Evolutionary conservation across 2,113 vertebrate species (phyloP).

Genomic region (Rhinolophus ferrumequinum): DNA sequence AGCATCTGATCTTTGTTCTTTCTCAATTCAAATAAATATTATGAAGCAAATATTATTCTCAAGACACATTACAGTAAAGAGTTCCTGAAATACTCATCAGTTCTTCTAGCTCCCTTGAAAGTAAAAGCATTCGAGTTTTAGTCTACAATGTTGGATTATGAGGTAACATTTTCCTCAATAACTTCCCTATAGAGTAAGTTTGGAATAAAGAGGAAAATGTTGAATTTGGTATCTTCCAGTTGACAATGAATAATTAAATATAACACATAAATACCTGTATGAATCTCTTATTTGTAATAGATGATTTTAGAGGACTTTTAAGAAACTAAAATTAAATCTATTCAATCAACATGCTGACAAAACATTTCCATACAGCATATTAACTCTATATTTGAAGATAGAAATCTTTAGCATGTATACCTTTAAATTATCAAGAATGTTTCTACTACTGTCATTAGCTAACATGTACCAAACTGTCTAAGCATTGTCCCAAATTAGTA

Average conservation of each 20-base stretch:
- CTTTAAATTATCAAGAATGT: slow-evolving; percentile 45
- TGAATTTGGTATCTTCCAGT: background rate
- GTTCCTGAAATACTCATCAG: slow-evolving; percentile 3
- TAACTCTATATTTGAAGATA: slow-evolving; percentile 41
- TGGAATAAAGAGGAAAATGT: background rate
- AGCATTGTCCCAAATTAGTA: background rate
- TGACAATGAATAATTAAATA: slow-evolving; percentile 30
- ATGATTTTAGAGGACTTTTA: background rate
- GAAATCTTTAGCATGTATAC: background rate
- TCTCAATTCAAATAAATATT: slow-evolving; percentile 27
- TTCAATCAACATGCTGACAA: background rate
- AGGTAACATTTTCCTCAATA: slow-evolving; percentile 52
- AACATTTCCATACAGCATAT: background rate
- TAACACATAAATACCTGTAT: background rate
- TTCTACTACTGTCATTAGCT: background rate
- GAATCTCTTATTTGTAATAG: background rate
- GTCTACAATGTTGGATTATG: background rate
- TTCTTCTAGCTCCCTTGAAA: slow-evolving; percentile 18
- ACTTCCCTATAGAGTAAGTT: background rate
- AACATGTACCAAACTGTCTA: background rate
- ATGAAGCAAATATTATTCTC: slow-evolving; percentile 12
- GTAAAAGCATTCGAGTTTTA: slow-evolving; percentile 13
- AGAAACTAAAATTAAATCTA: slow-evolving; percentile 38
- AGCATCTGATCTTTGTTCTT: slow-evolving; percentile 17
- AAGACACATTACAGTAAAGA: slow-evolving; percentile 2